Conservation (phyloP, 2,888 invertebrate species). For the Morpho deidamia region DNA sequence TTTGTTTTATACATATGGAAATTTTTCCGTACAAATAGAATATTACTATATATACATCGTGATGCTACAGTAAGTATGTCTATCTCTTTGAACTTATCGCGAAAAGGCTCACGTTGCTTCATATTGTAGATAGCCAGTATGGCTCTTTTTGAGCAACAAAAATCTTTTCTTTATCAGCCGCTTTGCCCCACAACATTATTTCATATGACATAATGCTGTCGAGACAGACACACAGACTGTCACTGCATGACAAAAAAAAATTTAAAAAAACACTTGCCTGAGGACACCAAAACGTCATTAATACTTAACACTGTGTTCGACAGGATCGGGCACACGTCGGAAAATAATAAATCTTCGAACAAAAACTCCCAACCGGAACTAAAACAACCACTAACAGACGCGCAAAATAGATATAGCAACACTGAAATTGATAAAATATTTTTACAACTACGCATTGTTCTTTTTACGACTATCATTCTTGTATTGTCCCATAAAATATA, state of each 20-base stretch:
- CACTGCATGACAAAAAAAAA: neutral
- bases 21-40: too few relatives aligned
- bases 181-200: too few relatives aligned
- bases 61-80: too few relatives aligned
- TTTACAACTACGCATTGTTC: constrained; percentile 27
- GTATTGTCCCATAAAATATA: neutral
- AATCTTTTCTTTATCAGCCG: too few relatives aligned
- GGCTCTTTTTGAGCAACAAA: too few relatives aligned
- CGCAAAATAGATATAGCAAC: constrained; percentile 35
- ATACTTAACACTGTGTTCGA: constrained; percentile 42
- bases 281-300: constrained; percentile 45
- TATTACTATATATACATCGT: too few relatives aligned
- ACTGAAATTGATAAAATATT: constrained; percentile 33
- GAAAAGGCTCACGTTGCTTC: too few relatives aligned
- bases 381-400: constrained; percentile 42
- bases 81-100: too few relatives aligned
- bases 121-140: too few relatives aligned
- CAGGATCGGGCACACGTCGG: constrained; percentile 51
- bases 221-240: too few relatives aligned
- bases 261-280: constrained; percentile 39
- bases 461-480: constrained; percentile 23
- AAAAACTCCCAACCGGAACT: constrained; percentile 54
- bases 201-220: too few relatives aligned
- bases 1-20: too few relatives aligned
- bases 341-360: constrained; percentile 43